Conservation (phyloP, 2,888 invertebrate species). For the Chaitophorus viminalis region DNA sequence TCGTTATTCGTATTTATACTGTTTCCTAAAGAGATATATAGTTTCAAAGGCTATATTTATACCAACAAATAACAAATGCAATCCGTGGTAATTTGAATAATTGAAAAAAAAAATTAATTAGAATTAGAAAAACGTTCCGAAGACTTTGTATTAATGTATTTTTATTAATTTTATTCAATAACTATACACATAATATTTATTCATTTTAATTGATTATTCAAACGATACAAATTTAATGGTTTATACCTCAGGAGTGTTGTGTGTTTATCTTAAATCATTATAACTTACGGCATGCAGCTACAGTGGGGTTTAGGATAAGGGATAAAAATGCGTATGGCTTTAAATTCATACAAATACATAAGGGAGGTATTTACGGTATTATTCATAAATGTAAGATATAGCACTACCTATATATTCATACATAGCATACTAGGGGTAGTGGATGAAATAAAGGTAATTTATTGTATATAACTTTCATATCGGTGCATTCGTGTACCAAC, state of each 20-base stretch:
- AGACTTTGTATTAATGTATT: too few species aligned
- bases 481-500: constrained; percentile 21
- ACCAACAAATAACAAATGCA: too few species aligned
- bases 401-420: constrained; percentile 17
- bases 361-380: constrained; percentile 30
- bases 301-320: constrained; percentile 5
- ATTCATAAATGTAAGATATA: background rate
- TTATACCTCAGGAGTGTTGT: constrained; percentile 16
- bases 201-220: background rate
- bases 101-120: too few species aligned
- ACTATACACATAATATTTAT: background rate
- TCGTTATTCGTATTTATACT: too few species aligned
- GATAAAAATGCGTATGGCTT: constrained; percentile 17
- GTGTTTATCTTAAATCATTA: constrained; percentile 15
- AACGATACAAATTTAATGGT: background rate
- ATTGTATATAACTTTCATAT: constrained; percentile 3
- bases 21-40: too few species aligned
- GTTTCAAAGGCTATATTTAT: too few species aligned
- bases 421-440: constrained; percentile 4
- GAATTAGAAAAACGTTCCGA: too few species aligned
- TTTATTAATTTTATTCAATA: too few species aligned
- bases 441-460: constrained; percentile 13
- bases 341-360: constrained; percentile 26
- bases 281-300: constrained; percentile 51
- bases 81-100: too few species aligned